Evolutionary conservation across 1,140 invertebrate genomes (phyloP).

Genomic region (Euwallacea similis): DNA sequence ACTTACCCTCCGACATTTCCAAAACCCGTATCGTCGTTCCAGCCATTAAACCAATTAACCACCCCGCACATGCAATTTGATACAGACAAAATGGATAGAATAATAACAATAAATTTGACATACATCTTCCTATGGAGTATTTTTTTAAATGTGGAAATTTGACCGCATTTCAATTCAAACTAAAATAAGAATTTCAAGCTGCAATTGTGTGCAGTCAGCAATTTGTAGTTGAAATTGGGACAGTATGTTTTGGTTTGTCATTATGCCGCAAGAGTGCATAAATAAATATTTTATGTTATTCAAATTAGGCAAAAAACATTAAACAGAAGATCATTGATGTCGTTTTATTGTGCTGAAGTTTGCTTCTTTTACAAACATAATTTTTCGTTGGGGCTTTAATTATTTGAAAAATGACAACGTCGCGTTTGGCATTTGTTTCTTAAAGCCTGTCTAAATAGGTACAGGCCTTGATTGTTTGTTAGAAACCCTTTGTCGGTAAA

Average conservation of each 20-base stretch:
- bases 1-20: slow-evolving; percentile 12
- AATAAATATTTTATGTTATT: too few relatives aligned
- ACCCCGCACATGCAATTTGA: slow-evolving; percentile 17
- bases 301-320: too few relatives aligned
- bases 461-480: too few relatives aligned
- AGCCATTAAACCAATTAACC: slow-evolving; percentile 12
- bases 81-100: slow-evolving; percentile 11
- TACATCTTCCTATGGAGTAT: background rate
- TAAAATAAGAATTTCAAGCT: background rate
- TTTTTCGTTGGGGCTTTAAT: too few relatives aligned
- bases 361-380: too few relatives aligned
- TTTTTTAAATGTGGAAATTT: background rate
- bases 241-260: background rate
- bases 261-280: too few relatives aligned
- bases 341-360: too few relatives aligned
- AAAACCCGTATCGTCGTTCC: slow-evolving; percentile 4
- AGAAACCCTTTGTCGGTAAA: too few relatives aligned
- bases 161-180: background rate
- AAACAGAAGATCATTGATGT: too few relatives aligned
- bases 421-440: too few relatives aligned
- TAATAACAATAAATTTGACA: background rate
- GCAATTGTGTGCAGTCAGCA: background rate
- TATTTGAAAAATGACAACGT: too few relatives aligned
- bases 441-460: too few relatives aligned
- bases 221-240: background rate